Evolutionary conservation across 2,888 invertebrate genomes (phyloP), one percentile per base, ranked within the genome.

Genomic region (Leptinotarsa haldemani): DNA sequence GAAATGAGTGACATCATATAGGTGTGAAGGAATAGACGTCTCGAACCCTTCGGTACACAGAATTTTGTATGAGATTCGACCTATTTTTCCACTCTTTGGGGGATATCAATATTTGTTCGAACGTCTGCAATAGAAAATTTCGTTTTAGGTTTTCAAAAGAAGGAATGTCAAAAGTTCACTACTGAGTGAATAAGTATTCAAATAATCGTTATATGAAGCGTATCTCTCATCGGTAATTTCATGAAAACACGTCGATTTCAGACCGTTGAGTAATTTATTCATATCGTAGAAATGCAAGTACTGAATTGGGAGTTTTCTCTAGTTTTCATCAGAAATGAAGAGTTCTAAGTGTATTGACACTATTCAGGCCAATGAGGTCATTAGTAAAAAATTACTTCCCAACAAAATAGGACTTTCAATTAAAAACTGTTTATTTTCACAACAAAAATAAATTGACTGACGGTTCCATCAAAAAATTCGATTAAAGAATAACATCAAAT

Each of bases 11-110:
- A 70, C 58, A 68, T 71, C 68, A 68, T 73, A 71, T 76, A 71
- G 56, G 70, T 67, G 70, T 70, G 63, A 71, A 71, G 69, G 69
- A 77, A 77, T 75, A 75, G 74, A 65, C 68, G 70, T 67, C 74
- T 77, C 74, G 53, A 75, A 70, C 70, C 65, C 69, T 72, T 74
- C 40, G 52, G 74, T 69, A 71, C 63, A 74, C 74, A 74, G 53
- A 71, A n/a, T 50, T 63, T 70, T 70, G 67, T 74, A 70, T 48
- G 53, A 69, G 71, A 64, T 65, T 65, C 71, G 69, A 69, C 69
- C 71, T 71, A 71, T 74, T 74, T 74, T 74, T 71, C 71, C 61
- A 61, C 53, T 63, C 58, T 58, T 69, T 65, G 65, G 46, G 52
- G 25, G 52, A 61, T 65, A 48, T 46, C 69, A 73, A 70, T 73